Base-by-base conservation (phyloP, 2,888 invertebrate genomes). In the Pristionchus maxplancki region DNA sequence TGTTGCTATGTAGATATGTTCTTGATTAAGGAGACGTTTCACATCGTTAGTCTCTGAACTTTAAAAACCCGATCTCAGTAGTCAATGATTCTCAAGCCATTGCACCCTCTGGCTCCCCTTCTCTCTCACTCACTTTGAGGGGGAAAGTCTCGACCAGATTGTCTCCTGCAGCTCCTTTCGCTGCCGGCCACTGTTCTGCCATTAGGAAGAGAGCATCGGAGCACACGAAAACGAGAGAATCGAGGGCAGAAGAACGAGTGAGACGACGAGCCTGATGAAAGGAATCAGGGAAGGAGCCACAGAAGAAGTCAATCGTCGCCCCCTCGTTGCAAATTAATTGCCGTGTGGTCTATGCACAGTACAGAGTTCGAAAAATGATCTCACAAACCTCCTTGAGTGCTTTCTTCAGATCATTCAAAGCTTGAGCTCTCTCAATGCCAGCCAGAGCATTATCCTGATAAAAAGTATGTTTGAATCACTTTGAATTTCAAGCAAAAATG, bases 141-240 rank as follows among this genome's bases (percentile, higher is more conserved):
- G 85, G 64, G 64, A 64, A 85, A n/a, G 83, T 84, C 9, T 37
- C 24, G 13, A 28, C 20, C 0, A 44, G 24, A 40, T 40, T n/a
- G 78, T 84, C 31, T 24, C 1, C 28, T 8, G 88, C 81, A 4
- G 88, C 78, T 53, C 44, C 53, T n/a, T 50, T 28, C 13, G 78
- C 40, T 28, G 28, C 40, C 17, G 88, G 62, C 88, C 88, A 88
- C 44, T 88, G 88, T 44, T 88, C 88, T 0, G 88, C 88, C 88
- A 88, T 88, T 1, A 88, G 67, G 15, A 78, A 81, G 81, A 88
- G 88, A 1, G 88, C 88, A 48, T 88, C 88, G 9, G 88, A 67
- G 31, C 78, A 44, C 20, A 88, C 88, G 62, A 78, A 88, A 28
- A 88, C 62, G 17, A 88, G 62, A 11, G 88, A 78, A 81, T 88